Conservation (phyloP, 2,797 vertebrate species). For the Protosalanx chinensis region DNA sequence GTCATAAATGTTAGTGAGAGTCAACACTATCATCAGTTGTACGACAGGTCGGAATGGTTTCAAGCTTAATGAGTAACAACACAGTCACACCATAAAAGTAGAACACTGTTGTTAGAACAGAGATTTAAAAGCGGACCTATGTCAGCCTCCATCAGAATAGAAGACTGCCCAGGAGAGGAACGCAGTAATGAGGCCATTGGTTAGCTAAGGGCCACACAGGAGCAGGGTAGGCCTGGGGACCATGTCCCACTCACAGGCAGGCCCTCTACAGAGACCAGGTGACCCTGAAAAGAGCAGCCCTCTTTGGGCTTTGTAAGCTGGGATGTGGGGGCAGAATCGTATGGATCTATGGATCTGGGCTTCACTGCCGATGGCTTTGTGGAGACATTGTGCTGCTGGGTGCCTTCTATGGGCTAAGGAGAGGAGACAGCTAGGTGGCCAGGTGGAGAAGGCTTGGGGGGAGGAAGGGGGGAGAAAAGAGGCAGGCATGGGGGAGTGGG, state of each 20-base stretch:
- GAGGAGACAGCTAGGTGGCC: conserved; percentile 7
- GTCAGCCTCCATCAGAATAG: no score
- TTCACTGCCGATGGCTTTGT: background rate
- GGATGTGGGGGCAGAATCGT: no score
- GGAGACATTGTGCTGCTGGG: background rate
- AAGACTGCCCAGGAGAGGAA: no score
- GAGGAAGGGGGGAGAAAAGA: conserved; percentile 16
- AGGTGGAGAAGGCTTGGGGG: conserved; percentile 38
- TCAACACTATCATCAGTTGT: background rate
- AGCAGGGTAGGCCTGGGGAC: background rate
- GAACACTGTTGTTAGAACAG: no score
- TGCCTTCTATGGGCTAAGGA: background rate
- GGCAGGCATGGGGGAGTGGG: conserved; percentile 16
- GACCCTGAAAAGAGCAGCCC: no score
- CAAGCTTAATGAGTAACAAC: background rate
- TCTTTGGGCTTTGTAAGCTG: no score
- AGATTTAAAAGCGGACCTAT: no score
- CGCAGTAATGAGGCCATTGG: background rate
- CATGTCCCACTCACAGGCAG: no score
- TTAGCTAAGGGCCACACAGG: background rate
- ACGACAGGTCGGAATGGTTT: no score
- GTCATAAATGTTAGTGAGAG: conserved; percentile 6
- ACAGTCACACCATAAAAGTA: background rate
- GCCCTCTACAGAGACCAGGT: no score
- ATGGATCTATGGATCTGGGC: background rate